Conservation (phyloP, 2,888 invertebrate species). For the Cordylochernes scorpioides region DNA sequence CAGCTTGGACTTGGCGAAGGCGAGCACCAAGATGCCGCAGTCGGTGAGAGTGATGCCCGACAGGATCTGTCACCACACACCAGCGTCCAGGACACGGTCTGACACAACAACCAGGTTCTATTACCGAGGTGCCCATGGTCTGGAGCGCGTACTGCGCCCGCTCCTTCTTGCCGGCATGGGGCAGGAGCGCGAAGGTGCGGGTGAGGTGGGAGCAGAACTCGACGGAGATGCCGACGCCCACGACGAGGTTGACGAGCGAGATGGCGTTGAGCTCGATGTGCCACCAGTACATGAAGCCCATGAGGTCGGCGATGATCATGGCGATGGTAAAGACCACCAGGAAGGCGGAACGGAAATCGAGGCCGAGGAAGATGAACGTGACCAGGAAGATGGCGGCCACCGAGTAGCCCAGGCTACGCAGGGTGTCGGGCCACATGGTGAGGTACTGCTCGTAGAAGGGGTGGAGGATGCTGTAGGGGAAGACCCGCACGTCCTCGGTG, state of each 20-base stretch:
- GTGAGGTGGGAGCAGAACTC: constrained; percentile 96
- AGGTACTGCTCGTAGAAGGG: constrained; percentile 87
- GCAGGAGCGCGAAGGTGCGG: constrained; percentile 59
- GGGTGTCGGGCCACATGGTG: constrained; percentile 53
- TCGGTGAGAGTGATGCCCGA: constrained; percentile 94
- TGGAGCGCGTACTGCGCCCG: constrained; percentile 57
- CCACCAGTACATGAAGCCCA: constrained; percentile 79
- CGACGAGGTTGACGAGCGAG: constrained; percentile 76
- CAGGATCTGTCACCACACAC: too few species aligned
- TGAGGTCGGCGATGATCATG: constrained; percentile 52
- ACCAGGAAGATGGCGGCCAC: constrained; percentile 76
- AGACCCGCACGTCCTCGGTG: constrained; percentile 35
- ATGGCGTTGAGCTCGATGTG: constrained; percentile 67
- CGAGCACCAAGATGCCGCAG: constrained; percentile 82
- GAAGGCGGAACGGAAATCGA: constrained; percentile 48
- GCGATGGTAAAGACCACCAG: constrained; percentile 43
- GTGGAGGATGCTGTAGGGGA: constrained; percentile 67
- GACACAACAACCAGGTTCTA: too few species aligned
- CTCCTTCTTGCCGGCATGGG: constrained; percentile 37
- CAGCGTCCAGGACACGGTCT: too few species aligned
- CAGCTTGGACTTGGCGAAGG: constrained; percentile 89
- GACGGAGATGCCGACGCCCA: constrained; percentile 88
- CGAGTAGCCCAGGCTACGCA: constrained; percentile 61
- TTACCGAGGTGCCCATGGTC: constrained; percentile 75
- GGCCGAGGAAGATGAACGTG: constrained; percentile 67